Evolutionary conservation across 2,888 invertebrate genomes (phyloP).

Genomic region (Mayetiola destructor): DNA sequence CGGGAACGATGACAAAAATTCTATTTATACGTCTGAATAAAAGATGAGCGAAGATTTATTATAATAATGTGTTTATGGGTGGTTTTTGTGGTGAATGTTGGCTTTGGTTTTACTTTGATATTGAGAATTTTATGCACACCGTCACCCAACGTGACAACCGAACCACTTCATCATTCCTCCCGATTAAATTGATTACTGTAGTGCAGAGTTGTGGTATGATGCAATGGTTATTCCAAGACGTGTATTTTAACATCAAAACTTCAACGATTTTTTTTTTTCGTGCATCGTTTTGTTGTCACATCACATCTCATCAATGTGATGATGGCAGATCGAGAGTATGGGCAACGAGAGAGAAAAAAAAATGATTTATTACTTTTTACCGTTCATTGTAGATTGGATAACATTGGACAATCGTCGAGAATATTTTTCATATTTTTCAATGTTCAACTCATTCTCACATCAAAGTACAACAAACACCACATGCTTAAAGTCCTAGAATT

Average conservation of each 20-base stretch:
- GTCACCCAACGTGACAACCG: no score
- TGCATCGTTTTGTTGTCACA: no score
- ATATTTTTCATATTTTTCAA: no score
- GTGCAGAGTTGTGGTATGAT: neutral
- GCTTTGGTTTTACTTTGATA: neutral
- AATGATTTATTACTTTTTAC: slow-evolving; percentile 4
- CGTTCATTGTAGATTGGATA: neutral
- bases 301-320: no score
- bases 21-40: slow-evolving; percentile 7
- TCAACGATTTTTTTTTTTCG: neutral
- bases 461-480: no score
- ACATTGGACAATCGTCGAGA: no score
- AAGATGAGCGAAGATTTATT: slow-evolving; percentile 11
- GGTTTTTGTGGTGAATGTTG: slow-evolving; percentile 1
- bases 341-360: neutral
- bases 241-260: neutral
- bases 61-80: slow-evolving; percentile 12
- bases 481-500: no score
- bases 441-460: no score
- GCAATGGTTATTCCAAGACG: slow-evolving; percentile 5
- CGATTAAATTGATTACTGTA: slow-evolving; percentile 6
- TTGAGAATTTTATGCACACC: no score
- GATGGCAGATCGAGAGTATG: no score
- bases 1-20: neutral
- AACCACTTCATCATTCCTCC: neutral